Evolutionary conservation across 2,113 vertebrate genomes (phyloP).

Genomic region (Anoura caudifer): DNA sequence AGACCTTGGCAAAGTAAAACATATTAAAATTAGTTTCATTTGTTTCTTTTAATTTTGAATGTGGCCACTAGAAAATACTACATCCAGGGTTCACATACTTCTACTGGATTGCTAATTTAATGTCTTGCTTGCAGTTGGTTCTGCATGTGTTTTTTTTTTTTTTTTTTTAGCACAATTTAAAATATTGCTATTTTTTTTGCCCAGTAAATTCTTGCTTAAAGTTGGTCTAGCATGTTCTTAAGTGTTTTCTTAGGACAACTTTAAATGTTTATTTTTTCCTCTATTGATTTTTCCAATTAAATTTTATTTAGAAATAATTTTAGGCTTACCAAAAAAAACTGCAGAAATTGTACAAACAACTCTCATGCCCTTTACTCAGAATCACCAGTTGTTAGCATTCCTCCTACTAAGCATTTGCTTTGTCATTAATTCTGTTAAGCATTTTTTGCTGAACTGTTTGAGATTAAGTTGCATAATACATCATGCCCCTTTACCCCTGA

Average conservation of each 20-base stretch:
- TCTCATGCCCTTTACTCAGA: neutral
- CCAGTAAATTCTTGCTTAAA: neutral
- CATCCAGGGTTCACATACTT: neutral
- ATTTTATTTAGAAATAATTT: neutral
- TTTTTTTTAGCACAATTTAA: conserved; percentile 3
- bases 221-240: neutral
- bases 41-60: neutral
- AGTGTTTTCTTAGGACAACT: conserved; percentile 3
- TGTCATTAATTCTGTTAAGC: neutral
- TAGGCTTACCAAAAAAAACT: neutral
- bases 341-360: neutral
- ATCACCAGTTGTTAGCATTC: neutral
- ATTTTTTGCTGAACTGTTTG: conserved; percentile 9
- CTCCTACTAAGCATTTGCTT: neutral
- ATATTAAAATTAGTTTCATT: neutral
- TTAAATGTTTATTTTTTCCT: neutral
- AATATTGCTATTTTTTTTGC: neutral
- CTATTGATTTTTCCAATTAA: neutral
- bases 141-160: neutral
- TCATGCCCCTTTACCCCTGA: neutral
- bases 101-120: neutral
- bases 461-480: neutral
- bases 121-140: neutral
- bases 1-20: neutral
- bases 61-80: neutral